phyloP scores from a whole-genome alignment of 2,888 invertebrate species.

The Drosophila ezoana region DNA sequence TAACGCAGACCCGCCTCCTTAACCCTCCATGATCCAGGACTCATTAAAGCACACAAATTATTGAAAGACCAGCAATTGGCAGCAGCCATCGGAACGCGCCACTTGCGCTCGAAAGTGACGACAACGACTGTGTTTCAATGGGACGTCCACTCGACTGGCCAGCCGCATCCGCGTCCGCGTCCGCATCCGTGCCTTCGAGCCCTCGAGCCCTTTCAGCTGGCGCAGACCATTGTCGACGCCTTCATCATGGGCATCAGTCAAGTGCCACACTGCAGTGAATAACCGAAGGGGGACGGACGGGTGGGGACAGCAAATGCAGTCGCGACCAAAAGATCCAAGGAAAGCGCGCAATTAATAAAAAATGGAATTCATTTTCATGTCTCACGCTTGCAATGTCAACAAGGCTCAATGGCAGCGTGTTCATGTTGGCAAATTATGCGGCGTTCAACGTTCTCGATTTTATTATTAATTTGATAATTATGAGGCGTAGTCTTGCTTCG shows the following conservation, averaged over 20 bases:
- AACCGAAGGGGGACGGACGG: not conserved
- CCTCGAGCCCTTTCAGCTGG: not conserved
- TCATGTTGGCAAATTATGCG: conserved; percentile 53
- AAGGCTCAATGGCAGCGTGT: conserved; percentile 25
- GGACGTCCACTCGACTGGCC: conserved; percentile 39
- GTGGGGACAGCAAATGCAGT: not conserved
- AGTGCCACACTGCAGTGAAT: conserved; percentile 44
- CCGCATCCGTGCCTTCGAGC: conserved; percentile 13
- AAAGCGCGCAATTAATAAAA: conserved; percentile 68
- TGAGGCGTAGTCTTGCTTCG: conserved; percentile 1
- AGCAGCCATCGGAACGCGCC: conserved; percentile 6
- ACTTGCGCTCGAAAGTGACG: not conserved
- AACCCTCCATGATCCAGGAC: conserved; percentile 2
- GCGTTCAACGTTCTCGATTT: conserved; percentile 41
- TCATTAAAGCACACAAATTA: conserved; percentile 70
- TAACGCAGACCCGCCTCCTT: not conserved
- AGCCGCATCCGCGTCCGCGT: conserved; percentile 27
- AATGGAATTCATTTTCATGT: conserved; percentile 64
- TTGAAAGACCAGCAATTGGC: conserved; percentile 38
- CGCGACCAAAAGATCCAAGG: conserved; percentile 29
- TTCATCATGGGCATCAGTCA: conserved; percentile 51
- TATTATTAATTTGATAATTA: conserved; percentile 53
- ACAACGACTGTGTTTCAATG: conserved; percentile 61
- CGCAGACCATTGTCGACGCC: conserved; percentile 38
- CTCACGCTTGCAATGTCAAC: conserved; percentile 43